Base-by-base conservation (phyloP, 2,113 vertebrate species). In the Bos indicus region DNA sequence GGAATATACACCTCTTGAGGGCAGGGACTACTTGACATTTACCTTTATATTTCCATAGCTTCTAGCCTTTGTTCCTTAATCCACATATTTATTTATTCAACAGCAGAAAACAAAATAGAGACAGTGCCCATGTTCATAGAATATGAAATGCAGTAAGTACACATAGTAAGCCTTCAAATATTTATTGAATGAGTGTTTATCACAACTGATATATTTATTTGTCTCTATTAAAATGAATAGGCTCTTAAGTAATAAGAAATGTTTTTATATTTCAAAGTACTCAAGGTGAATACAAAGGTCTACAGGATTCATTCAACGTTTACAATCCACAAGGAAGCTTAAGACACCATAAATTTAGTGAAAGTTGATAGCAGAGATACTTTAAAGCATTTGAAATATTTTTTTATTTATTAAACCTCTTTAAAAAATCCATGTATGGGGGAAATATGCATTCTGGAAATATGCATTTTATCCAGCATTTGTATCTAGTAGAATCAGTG, bases 191-290 rank as follows among this genome's bases (percentile, higher is more conserved):
- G 14, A 84, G 7, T 48, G 56, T 59, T 91, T 93, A 59, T 83
- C 36, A 90, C 74, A 81, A 51, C 48, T 71, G n/a, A 77, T 30
- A 6, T 26, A 95, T 95, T 96, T 95, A 36, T 26, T 88, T n/a
- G 2, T 83, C 10, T 82, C 13, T 92, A 51, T 23, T 78, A 36
- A 94, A 92, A 83, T 94, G 6, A 92, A 59, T 92, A 94, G 15
- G 26, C 2, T 7, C 15, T 56, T 71, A 96, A 84, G 17, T 78
- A 71, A 71, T 78, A 78, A 84, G 6, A 71, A 71, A 94, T 54
- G 88, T 16, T 2, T 87, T 95, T 95, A 74, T 46, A 54, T 94
- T 96, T 88, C 84, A 71, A 92, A 94, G 52, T 80, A 57, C 36
- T 78, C 30, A 95, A 19, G 43, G 54, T 95, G 33, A 93, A 89